Base-by-base conservation (phyloP, 2,888 invertebrate species). In the Hemistola chrysoprasaria region DNA sequence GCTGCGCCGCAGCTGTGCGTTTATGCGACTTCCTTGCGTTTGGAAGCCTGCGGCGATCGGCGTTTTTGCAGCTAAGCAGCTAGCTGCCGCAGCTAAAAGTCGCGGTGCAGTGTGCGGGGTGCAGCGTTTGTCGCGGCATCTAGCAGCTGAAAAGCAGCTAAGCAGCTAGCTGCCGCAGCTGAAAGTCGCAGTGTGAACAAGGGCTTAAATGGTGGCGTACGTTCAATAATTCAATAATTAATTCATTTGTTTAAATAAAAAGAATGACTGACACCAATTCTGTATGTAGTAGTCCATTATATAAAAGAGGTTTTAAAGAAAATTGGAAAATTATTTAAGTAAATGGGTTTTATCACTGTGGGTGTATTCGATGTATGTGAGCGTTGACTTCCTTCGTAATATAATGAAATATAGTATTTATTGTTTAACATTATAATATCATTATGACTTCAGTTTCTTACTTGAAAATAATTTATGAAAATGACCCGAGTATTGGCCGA, bases 251-350 rank as follows among this genome's bases (percentile, higher is more conserved):
- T 11, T 38, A 27, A 26, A 29, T 21, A 24, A 37, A 44, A 45
- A 35, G 40, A 52, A 50, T 41, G 83, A 85, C 82, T 84, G 81
- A 83, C 78, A 77, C 72, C 77, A 73, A 71, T 73, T 62, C 58
- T 68, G 59, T 62, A 63, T 70, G 66, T 77, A 71, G 71, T 71
- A 80, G 78, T 80, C 74, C 70, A 72, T 70, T 81, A 83, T 76
- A 67, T 77, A 68, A 73, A 32, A 70, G 54, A 65, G 66, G 68
- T 71, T 68, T 69, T 65, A 56, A 60, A 58, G 43, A 52, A 24
- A 63, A 57, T 55, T 43, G 51, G 50, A 54, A 49, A 55, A 58
- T 59, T 59, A 61, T 71, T 59, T 50, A 54, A 61, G 56, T 28
- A 10, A 38, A 31, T 55, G 44, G 35, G 38, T 61, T 57, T 50